A percentile compares a stretch with the other conserved stretches of the same genome.
phyloP scores from a whole-genome alignment of 2,113 vertebrate species.

The Isichthys henryi region DNA sequence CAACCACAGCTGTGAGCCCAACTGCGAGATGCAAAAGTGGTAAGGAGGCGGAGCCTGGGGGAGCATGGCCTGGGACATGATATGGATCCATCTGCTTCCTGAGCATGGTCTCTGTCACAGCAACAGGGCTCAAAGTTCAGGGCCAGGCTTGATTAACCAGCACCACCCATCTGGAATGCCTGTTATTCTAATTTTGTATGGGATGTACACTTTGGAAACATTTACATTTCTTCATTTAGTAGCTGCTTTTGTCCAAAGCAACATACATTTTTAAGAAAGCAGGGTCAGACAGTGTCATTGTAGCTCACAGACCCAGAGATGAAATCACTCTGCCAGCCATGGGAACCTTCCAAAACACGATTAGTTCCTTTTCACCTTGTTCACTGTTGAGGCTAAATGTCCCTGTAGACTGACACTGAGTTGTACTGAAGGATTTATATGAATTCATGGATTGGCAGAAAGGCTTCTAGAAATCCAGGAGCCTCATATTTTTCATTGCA shows the following conservation, averaged over 20 bases:
- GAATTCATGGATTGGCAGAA: not conserved
- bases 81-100: not conserved
- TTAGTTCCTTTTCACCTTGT: not conserved
- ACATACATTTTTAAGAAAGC: not conserved
- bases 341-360: not conserved
- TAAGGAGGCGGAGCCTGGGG: slow-evolving; percentile 49
- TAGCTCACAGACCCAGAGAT: not conserved
- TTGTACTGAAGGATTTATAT: not conserved
- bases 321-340: not conserved
- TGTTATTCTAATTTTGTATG: not conserved
- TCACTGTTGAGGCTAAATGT: not conserved
- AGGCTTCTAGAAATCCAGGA: not conserved
- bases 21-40: slow-evolving; percentile 99
- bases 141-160: not conserved
- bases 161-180: not conserved
- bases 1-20: slow-evolving; percentile 98
- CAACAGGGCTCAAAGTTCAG: not conserved
- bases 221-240: not conserved
- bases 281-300: not conserved
- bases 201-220: not conserved
- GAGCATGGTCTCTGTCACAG: not conserved
- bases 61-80: not conserved
- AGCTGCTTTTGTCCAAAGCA: not conserved
- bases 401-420: not conserved
- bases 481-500: not conserved